Conservation (phyloP, 64 coral and sea anemone genomes). For the Pocillopora damicornis region DNA sequence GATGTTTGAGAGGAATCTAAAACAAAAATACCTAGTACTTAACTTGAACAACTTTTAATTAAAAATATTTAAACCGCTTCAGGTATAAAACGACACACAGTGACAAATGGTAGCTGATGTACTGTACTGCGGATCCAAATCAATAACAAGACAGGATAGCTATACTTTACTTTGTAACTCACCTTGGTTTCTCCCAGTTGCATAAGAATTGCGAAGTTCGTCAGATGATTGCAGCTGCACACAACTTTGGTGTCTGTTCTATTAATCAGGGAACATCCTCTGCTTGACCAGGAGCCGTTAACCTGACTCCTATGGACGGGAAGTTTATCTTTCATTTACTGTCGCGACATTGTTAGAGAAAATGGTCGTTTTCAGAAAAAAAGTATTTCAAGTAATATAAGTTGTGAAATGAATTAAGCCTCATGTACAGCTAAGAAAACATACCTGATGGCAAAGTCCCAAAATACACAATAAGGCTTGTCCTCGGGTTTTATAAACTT, state of each 20-base stretch:
- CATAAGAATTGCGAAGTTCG: conserved; percentile 85
- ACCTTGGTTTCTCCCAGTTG: conserved; percentile 36
- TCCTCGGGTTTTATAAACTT: conserved; percentile 5
- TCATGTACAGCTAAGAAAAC: background rate
- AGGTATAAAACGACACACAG: too few species aligned
- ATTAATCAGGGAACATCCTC: conserved; percentile 51
- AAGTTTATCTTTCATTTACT: too few species aligned
- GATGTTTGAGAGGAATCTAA: background rate
- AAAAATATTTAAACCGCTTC: too few species aligned
- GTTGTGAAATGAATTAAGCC: background rate
- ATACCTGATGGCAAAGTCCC: conserved; percentile 46
- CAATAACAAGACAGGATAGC: background rate
- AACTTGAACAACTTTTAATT: too few species aligned
- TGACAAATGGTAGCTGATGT: background rate
- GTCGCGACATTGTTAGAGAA: too few species aligned
- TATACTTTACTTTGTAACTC: background rate
- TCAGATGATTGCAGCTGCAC: conserved; percentile 81
- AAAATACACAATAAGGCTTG: conserved; percentile 47
- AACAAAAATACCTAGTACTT: background rate
- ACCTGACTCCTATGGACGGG: background rate
- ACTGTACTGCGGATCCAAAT: background rate
- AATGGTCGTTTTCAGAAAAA: background rate
- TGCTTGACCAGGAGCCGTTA: conserved; percentile 69
- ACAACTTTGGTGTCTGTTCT: conserved; percentile 12
- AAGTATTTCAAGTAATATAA: background rate